Evolutionary conservation across 2,888 invertebrate species (phyloP), one percentile per base, ranked within the genome.

Genomic region (Parnassius glacialis): DNA sequence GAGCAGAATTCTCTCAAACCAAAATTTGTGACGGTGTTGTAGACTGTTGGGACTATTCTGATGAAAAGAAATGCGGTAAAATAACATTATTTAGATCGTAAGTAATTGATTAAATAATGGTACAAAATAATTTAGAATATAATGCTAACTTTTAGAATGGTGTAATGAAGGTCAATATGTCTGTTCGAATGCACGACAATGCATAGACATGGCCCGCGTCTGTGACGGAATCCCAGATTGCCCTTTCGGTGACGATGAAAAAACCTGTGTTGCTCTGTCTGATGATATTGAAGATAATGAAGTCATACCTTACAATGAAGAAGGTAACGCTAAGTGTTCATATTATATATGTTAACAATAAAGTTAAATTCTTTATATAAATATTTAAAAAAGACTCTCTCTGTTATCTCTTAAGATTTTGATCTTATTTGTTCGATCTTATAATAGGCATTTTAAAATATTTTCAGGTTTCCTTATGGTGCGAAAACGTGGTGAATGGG

Each of bases 21-120:
- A 96, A 96, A 81, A 94, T 96, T 57, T 96, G 96, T 75, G 96
- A 96, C 73, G 96, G 96, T 1, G 92, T 95, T 41, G 93, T 95
- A 1, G 96, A 96, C 74, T 96, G 96, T 74, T 95, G 94, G 94
- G 96, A 96, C 78, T 95, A 94, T 76, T 94, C 95, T 0, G 96
- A 96, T 79, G 96, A 96, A 83, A 93, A 93, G 72, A 92, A 94
- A 69, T 96, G 96, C 79, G 95, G 95, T 95, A 91, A 84, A 84
- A 52, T 42, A 34, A 41, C 10, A 45, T 41, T 16, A 16, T 12
- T 47, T 47, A 3, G 9, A n/a, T 9, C 5, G 25, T 9, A 45
- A 1, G 41, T 12, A 47, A 7, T 34, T 43, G 9, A 44, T 44
- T 44, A 7, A 56, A 34, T 11, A 42, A 16, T 41, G 52, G 20